phyloP scores from a whole-genome alignment of 64 coral and sea anemone species.

The Dendronephthya gigantea region DNA sequence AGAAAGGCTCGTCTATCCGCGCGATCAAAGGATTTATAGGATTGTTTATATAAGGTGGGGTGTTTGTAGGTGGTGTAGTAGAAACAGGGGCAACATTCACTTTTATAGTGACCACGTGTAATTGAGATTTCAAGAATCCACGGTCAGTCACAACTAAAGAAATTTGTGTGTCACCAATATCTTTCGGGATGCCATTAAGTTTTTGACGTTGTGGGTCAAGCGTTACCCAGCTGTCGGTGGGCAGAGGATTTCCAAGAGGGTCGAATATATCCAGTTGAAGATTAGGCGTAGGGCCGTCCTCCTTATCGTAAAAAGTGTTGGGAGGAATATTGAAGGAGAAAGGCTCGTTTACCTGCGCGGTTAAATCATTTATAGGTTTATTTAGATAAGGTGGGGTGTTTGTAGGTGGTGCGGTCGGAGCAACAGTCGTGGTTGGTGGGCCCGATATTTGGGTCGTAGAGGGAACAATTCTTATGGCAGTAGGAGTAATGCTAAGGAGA shows the following conservation, averaged over 20 bases:
- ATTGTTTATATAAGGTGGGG: neutral
- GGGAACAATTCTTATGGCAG: neutral
- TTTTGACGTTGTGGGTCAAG: neutral
- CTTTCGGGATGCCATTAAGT: neutral
- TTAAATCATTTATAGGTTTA: neutral
- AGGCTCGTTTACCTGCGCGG: neutral
- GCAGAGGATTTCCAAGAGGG: neutral
- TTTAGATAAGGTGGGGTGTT: neutral
- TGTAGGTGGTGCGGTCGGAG: neutral
- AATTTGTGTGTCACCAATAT: neutral
- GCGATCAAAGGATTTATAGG: neutral
- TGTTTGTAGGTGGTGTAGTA: neutral
- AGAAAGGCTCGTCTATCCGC: neutral
- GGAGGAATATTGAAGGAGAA: slow-evolving; percentile 1
- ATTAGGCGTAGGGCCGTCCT: neutral
- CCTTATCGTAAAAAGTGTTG: neutral
- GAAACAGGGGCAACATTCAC: neutral
- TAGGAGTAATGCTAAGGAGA: neutral
- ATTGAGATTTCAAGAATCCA: too few relatives aligned
- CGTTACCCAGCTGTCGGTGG: neutral
- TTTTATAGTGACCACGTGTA: neutral
- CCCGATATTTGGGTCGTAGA: neutral
- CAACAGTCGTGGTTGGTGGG: neutral
- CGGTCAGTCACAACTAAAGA: neutral
- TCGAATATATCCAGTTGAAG: neutral